Conservation (phyloP, 2,888 invertebrate genomes). For the Euclidia mi region DNA sequence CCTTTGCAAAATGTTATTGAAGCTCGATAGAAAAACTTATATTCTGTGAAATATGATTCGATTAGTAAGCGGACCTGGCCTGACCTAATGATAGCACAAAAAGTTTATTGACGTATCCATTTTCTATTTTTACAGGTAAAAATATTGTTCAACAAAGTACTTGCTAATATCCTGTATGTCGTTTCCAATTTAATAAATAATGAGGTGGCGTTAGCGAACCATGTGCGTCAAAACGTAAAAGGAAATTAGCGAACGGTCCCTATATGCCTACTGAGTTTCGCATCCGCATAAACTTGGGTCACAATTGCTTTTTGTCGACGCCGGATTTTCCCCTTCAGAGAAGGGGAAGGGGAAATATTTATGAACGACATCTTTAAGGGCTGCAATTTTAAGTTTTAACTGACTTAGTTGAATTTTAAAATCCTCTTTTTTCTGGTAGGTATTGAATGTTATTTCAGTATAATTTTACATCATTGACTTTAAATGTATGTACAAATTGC, state of each 20-base stretch:
- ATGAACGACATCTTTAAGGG: conserved; percentile 13
- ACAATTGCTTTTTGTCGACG: conserved; percentile 6
- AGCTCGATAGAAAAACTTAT: too few species aligned
- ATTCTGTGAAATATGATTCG: too few species aligned
- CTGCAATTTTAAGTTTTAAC: conserved; percentile 13
- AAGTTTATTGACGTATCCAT: too few species aligned
- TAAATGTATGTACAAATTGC: too few species aligned
- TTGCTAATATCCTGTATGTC: not conserved
- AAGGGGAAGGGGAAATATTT: conserved; percentile 6
- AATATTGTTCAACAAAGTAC: too few species aligned
- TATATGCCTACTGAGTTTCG: conserved; percentile 8
- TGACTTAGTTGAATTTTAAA: conserved; percentile 1
- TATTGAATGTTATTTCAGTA: too few species aligned
- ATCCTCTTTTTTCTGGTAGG: too few species aligned
- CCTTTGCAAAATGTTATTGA: too few species aligned
- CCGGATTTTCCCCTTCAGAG: conserved; percentile 2
- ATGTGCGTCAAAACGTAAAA: conserved; percentile 36
- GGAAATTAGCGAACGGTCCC: conserved; percentile 30
- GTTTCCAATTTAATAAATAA: not conserved
- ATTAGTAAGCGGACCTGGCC: too few species aligned
- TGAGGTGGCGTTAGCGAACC: not conserved
- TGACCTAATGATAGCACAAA: too few species aligned
- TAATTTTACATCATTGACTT: too few species aligned
- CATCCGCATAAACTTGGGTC: not conserved
- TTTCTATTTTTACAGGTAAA: too few species aligned